A percentile compares a stretch with the other conserved stretches of the same genome.
Evolutionary conservation across 2,113 vertebrate species (phyloP).

Genomic region (Hippocampus guttulatus): DNA sequence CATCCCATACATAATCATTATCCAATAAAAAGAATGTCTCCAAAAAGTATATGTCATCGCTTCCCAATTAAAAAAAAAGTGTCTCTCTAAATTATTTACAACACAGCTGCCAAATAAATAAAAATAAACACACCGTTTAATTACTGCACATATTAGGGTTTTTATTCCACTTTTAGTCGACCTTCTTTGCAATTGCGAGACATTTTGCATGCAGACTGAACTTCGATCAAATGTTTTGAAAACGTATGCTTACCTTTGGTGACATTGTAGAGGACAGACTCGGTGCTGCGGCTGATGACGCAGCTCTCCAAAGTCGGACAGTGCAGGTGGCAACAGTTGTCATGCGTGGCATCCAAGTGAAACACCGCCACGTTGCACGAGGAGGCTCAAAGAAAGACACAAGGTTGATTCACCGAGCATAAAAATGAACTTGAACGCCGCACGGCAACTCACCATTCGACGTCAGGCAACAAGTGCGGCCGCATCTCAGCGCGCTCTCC

Average conservation of each 20-base stretch:
- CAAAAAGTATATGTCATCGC: no score
- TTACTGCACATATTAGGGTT: no score
- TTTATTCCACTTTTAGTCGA: no score
- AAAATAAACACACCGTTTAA: no score
- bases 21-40: no score
- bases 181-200: no score
- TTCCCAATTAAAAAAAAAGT: no score
- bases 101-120: no score
- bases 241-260: conserved; percentile 74
- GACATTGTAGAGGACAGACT: conserved; percentile 85
- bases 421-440: background rate
- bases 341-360: conserved; percentile 73
- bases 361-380: conserved; percentile 88
- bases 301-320: conserved; percentile 88
- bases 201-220: no score
- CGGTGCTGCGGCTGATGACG: conserved; percentile 71
- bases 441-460: conserved; percentile 68
- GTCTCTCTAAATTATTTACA: no score
- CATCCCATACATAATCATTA: no score
- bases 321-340: conserved; percentile 85
- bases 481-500: conserved; percentile 79
- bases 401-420: background rate
- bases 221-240: no score
- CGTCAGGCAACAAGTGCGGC: conserved; percentile 82
- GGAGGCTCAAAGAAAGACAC: conserved; percentile 70